Percentiles rank a stretch among this genome's conserved stretches.
Conservation (phyloP, 1,140 invertebrate species). For the Cyrtorhinus lividipennis region DNA sequence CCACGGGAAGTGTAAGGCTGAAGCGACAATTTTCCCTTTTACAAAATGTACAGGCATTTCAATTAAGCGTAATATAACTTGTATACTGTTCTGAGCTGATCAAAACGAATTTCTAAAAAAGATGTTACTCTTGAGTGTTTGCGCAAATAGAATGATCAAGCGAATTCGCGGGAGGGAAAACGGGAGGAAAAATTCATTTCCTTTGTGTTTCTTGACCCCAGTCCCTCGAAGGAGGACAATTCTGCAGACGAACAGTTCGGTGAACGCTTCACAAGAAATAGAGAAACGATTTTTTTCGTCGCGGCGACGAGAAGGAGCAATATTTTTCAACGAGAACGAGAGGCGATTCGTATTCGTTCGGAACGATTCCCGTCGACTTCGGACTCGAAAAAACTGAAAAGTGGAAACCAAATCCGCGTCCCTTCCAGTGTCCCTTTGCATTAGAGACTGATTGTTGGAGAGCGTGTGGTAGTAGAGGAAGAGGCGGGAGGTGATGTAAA, state of each 20-base stretch:
- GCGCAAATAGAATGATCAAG: too few relatives aligned
- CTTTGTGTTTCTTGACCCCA: neutral
- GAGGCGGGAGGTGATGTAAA: conserved; percentile 90
- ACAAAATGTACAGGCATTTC: neutral
- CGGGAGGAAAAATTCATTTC: neutral
- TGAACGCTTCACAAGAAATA: neutral
- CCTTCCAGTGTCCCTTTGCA: conserved; percentile 70
- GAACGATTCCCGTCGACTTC: conserved; percentile 86
- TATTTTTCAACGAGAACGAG: neutral
- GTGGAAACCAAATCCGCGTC: conserved; percentile 64
- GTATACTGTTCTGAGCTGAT: neutral
- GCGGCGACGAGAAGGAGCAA: neutral
- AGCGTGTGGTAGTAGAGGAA: conserved; percentile 97
- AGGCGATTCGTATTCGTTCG: conserved; percentile 69
- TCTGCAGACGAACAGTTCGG: neutral
- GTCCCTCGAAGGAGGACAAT: neutral
- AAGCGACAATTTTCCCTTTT: neutral
- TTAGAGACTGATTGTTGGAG: conserved; percentile 85
- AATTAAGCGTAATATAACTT: neutral
- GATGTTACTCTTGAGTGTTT: too few relatives aligned
- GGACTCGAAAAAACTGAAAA: conserved; percentile 88
- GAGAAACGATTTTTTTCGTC: neutral
- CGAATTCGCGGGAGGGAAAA: too few relatives aligned
- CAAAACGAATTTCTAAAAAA: neutral
- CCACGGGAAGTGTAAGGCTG: too few relatives aligned